Conservation (phyloP, 2,888 invertebrate genomes). For the Cataglyphis albicans region DNA sequence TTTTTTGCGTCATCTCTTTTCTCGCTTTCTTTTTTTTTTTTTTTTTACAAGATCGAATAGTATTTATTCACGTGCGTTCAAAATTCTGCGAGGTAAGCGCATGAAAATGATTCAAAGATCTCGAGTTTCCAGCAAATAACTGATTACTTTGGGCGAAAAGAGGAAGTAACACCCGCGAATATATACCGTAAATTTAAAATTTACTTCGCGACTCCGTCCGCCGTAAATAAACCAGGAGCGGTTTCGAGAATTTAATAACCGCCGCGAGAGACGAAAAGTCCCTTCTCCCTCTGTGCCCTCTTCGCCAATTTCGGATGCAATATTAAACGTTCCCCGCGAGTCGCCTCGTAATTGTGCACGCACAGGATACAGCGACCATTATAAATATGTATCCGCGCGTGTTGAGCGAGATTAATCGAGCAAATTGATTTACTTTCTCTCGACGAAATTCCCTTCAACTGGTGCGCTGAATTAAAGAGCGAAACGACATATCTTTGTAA, state of each 20-base stretch:
- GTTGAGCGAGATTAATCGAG: conserved; percentile 35
- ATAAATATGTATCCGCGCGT: conserved; percentile 20
- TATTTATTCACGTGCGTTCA: background rate
- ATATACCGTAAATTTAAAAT: conserved; percentile 23
- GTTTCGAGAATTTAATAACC: conserved; percentile 57
- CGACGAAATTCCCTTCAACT: background rate
- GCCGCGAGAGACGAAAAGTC: conserved; percentile 13
- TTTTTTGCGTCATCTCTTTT: background rate
- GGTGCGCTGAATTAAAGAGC: conserved; percentile 6
- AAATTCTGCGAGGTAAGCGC: background rate
- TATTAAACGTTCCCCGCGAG: conserved; percentile 51
- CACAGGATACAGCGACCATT: background rate
- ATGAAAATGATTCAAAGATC: background rate
- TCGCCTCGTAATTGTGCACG: conserved; percentile 32
- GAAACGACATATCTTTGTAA: background rate
- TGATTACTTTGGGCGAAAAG: conserved; percentile 26
- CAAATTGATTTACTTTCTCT: conserved; percentile 28
- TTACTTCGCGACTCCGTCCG: conserved; percentile 15
- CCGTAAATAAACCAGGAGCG: conserved; percentile 43
- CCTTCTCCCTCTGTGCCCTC: conserved; percentile 8
- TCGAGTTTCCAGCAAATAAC: background rate
- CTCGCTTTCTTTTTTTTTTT: background rate
- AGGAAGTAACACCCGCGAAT: conserved; percentile 3
- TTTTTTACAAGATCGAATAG: background rate
- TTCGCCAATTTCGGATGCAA: conserved; percentile 45